These are phyloP conservation scores for Gymnoscelis rufifasciata DNA, from an alignment of 2,888 invertebrate genomes.

Conservation along the genomic window DNA sequence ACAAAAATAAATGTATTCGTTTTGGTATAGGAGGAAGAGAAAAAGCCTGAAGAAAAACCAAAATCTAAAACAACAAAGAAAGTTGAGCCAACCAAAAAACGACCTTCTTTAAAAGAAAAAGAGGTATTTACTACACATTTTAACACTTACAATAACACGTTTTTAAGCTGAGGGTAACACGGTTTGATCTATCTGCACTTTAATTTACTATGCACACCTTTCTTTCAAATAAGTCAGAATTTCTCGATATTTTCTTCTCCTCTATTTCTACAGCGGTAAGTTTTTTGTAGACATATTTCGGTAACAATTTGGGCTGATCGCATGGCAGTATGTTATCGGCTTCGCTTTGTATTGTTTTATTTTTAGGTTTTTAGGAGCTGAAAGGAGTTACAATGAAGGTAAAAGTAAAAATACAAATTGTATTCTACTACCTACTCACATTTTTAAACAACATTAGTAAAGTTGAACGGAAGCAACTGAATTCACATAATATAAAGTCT, in stretches of 20 bases:
- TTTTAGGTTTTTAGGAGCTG: conserved; percentile 17
- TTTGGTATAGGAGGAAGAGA: conserved; percentile 60
- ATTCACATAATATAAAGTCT: not conserved
- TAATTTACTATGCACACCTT: conserved; percentile 22
- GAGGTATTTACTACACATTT: conserved; percentile 51
- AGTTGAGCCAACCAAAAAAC: conserved; percentile 66
- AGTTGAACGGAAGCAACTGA: conserved; percentile 1
- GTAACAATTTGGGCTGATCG: conserved; percentile 35
- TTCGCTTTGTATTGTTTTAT: conserved; percentile 43
- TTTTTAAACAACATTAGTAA: not conserved
- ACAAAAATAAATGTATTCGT: not conserved
- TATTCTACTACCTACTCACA: no score
- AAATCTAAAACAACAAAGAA: conserved; percentile 63
- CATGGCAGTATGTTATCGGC: conserved; percentile 44
- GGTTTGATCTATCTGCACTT: conserved; percentile 22
- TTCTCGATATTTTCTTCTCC: conserved; percentile 6
- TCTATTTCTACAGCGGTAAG: conserved; percentile 14
- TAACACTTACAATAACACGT: conserved; percentile 35
- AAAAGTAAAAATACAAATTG: not conserved
- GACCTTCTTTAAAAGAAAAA: conserved; percentile 67
- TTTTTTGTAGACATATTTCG: conserved; percentile 18
- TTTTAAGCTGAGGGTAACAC: conserved; percentile 33
- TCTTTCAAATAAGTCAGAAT: conserved; percentile 12
- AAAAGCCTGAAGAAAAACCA: conserved; percentile 68
- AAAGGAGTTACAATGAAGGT: conserved; percentile 7